These are phyloP conservation scores for Helicoverpa armigera DNA, from an alignment of 1,140 invertebrate species.

Conservation along the genomic window DNA sequence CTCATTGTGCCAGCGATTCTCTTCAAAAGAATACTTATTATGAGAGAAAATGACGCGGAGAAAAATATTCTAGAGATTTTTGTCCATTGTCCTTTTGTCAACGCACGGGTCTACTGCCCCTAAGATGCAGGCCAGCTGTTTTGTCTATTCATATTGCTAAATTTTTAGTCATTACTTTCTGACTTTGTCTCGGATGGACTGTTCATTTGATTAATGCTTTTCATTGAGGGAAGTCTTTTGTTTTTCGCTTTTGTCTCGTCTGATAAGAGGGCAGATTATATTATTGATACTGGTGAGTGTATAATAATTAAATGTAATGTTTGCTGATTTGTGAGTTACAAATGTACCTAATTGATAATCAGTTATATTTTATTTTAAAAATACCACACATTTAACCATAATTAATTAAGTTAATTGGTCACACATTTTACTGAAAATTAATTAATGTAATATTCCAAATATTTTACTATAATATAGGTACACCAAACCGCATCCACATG, in stretches of 20 bases:
- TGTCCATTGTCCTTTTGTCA: conserved; percentile 50
- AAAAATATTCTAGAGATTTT: conserved; percentile 58
- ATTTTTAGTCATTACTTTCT: conserved; percentile 41
- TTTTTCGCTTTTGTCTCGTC: not conserved
- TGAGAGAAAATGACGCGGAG: conserved; percentile 54
- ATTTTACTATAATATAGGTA: not conserved
- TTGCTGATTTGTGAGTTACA: not conserved
- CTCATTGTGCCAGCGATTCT: conserved; percentile 60
- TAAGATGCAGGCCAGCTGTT: conserved; percentile 51
- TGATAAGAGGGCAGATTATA: not conserved
- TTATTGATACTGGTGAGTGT: no score
- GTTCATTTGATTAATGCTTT: conserved; percentile 45
- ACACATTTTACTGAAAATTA: no score
- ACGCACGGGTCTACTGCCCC: conserved; percentile 38
- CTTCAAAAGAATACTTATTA: conserved; percentile 62
- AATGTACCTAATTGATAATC: not conserved
- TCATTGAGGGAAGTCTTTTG: conserved; percentile 4
- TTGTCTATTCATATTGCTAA: conserved; percentile 46
- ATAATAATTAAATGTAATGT: no score
- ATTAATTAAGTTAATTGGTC: no score
- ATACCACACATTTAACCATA: no score
- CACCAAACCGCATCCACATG: not conserved
- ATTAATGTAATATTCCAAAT: conserved; percentile 1
- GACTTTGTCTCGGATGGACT: conserved; percentile 20
- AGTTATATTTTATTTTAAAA: no score